Conservation (phyloP, 2,113 vertebrate genomes). For the Pluvianellus socialis region DNA sequence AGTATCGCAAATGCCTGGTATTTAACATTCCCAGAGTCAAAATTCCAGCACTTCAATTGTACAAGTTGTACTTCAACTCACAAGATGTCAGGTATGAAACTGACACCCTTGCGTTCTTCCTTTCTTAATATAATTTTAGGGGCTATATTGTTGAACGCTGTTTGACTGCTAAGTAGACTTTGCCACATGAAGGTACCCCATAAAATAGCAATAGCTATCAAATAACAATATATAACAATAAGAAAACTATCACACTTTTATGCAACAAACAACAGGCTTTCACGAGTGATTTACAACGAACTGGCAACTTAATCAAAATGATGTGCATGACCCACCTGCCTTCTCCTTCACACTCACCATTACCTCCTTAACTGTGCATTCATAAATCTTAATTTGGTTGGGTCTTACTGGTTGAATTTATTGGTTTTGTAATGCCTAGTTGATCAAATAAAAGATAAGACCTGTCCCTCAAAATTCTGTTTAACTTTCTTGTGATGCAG, state of each 20-base stretch:
- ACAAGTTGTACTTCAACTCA: not conserved
- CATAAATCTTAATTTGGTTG: not conserved
- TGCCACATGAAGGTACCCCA: not conserved
- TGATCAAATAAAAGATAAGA: not conserved
- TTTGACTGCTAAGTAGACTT: not conserved
- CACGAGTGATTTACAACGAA: not conserved
- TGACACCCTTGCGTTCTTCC: not conserved
- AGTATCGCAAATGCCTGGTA: not conserved
- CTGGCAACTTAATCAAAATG: not conserved
- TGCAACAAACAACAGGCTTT: not conserved
- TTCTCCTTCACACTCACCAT: not conserved
- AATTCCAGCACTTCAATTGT: not conserved
- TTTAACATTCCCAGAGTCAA: not conserved
- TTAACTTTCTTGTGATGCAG: not conserved
- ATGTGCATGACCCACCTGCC: not conserved
- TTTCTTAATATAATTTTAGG: not conserved
- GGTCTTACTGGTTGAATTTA: not conserved
- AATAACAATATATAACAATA: not conserved
- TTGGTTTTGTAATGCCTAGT: not conserved
- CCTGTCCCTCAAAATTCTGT: not conserved
- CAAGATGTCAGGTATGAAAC: not conserved
- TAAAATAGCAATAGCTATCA: not conserved
- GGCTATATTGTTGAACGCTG: not conserved
- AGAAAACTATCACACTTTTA: not conserved
- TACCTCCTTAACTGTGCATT: not conserved